Evolutionary conservation across 1,140 invertebrate species (phyloP), one percentile per base, ranked within the genome.

Genomic region (Euura lappo): DNA sequence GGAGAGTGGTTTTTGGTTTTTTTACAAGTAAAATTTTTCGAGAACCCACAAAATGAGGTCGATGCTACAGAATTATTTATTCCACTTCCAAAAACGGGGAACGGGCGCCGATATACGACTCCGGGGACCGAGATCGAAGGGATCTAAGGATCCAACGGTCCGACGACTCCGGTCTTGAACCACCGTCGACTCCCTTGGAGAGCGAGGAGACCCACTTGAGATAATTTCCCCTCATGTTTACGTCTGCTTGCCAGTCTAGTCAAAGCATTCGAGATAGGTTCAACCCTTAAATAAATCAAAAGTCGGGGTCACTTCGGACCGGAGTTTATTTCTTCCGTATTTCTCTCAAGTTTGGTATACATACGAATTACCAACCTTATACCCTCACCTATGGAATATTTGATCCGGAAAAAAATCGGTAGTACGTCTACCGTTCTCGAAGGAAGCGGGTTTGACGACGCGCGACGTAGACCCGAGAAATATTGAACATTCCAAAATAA

Each of bases 211-310:
- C 4, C 51, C 51, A 60, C 51, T 60, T 60, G 51, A 60, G 51
- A 60, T 60, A 60, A 60, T 60, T 60, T 60, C 51, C 51, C 51
- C 13, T 60, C 51, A 6, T 60, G 51, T 60, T 60, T 60, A 60
- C 51, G 51, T 60, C 51, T 60, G 3, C 3, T 3, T 4, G 3
- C 13, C 13, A 60, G 51, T 60, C 51, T 60, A 60, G 51, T n/a
- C 51, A n/a, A n/a, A 60, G 51, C 51, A 3, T 60, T 60, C 51
- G 4, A 60, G 51, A 60, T n/a, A 6, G 51, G 51, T 60, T 60
- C 1, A 60, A 60, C 3, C 4, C 51, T 8, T 60, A n/a, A 60
- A 60, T 60, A 60, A 60, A 60, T 60, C 51, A 60, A 60, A 8
- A 60, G 51, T 60, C 51, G 13, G 51, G 51, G 51, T 60, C 51